Evolutionary conservation across 2,888 invertebrate species (phyloP), one percentile per base, ranked within the genome.

Genomic region (Harpalus rufipes): DNA sequence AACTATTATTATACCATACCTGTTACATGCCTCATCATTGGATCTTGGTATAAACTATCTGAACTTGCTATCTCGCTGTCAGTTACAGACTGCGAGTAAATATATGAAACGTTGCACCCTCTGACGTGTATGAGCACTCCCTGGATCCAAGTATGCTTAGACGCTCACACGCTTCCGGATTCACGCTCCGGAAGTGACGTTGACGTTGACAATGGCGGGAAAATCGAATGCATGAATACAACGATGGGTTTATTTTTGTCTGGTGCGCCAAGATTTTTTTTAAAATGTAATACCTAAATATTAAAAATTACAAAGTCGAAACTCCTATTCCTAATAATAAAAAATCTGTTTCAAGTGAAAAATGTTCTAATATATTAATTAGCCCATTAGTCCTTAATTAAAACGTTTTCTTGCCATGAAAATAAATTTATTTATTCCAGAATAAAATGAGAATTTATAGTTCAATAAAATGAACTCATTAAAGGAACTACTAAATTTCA

Each of bases 101-200:
- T 59, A 59, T 59, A 59, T 59, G 59, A 59, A 59, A 59, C 59
- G 18, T 59, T 59, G 59, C 59, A 59, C 59, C 18, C 0, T 32
- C 32, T 59, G 59, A 59, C 59, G 59, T 59, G 18, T 59, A 59
- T 8, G 59, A 59, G 59, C 59, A 59, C 59, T 59, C 59, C 4
- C 16, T 8, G 0, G 0, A 16, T 59, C 59, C 59, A 59, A 59
- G 59, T 59, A 18, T 59, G 59, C 59, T n/a, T 16, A 59, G 59
- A 59, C 1, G 59, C 59, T 59, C 6, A 59, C 16, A 59, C 14
- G 59, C 16, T 59, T 59, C 7, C 59, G 16, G 14, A 32, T 5
- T 32, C 32, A 32, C 14, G 59, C 7, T 59, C 5, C 5, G 14
- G 59, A 59, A 59, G 59, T 59, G 7, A 14, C 16, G 18, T 2